Percentiles rank a stretch among this genome's conserved stretches.
These are phyloP conservation scores for Papilio dardanus DNA, from an alignment of 1,140 invertebrate genomes.

Conservation along the genomic window DNA sequence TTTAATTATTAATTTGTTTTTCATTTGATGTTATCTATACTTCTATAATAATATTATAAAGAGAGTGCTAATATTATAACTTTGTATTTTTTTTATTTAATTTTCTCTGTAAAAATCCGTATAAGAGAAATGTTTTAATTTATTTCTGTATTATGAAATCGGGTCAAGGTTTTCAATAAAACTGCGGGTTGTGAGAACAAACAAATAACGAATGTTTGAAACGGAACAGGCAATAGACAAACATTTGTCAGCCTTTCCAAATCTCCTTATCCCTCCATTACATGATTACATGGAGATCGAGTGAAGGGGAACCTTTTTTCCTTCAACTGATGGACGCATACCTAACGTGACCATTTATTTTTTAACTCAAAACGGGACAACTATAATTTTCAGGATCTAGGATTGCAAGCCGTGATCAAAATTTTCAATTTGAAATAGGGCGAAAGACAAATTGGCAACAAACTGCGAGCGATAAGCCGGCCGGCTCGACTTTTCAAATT, in stretches of 20 bases:
- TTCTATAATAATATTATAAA: no score
- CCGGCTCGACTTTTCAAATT: no score
- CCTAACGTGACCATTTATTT: no score
- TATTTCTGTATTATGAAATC: conserved; percentile 18
- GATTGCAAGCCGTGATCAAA: no score
- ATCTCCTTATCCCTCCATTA: conserved; percentile 26
- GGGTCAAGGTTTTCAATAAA: conserved; percentile 23
- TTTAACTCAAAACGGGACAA: no score
- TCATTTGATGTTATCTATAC: background rate
- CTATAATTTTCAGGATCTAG: no score
- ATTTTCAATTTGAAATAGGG: no score
- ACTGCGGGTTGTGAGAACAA: conserved; percentile 1
- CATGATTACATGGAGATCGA: conserved; percentile 25
- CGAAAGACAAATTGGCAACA: no score
- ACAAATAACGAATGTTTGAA: conserved; percentile 23
- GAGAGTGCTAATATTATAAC: no score
- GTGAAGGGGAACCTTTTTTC: conserved; percentile 22
- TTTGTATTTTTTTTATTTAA: no score
- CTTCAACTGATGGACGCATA: background rate
- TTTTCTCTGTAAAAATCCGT: background rate
- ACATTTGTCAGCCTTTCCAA: conserved; percentile 33
- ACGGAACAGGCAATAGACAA: conserved; percentile 12
- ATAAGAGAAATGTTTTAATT: conserved; percentile 5
- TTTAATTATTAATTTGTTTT: conserved; percentile 3
- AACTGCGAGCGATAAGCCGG: no score